Evolutionary conservation across 2,113 vertebrate species (phyloP), one percentile per base, ranked within the genome.

Genomic region (Neotragus pygmaeus): DNA sequence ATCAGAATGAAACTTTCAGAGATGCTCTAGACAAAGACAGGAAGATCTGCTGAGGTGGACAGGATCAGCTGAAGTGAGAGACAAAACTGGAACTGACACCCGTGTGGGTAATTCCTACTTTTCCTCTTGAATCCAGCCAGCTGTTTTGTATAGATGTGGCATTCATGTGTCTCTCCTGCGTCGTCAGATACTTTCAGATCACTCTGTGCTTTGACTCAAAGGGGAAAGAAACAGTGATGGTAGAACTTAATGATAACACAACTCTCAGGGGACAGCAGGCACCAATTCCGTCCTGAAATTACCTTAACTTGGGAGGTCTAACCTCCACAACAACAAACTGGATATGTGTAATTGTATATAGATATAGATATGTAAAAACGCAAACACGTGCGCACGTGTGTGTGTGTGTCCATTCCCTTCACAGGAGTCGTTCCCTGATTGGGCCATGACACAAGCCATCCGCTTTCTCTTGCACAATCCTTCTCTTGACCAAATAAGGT

Each of bases 341-440:
- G 23, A 47, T 19, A 30, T 21, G 45, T 28, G n/a, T 2, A 15
- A 57, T 2, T 27, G 9, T 70, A 6, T 23, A 13, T 7, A 78
- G 8, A 43, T 14, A 43, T 1, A 39, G 19, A 55, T 9, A 36
- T 3, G 10, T 28, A 49, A 28, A 75, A 8, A 7, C 3, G 1
- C 16, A 80, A 12, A 15, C 10, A 3, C 8, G 14, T 16, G 7
- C 4, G 1, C 25, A 21, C 2, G 27, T 83, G 53, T 21, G 2
- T 23, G 2, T 51, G 5, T 28, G 33, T 66, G 5, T 70, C 39
- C 62, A 62, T 9, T 5, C 17, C 8, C 21, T 80, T n/a, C 19
- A 47, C 27, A 85, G 19, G 58, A 45, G 39, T 51, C 60, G 17
- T 10, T 91, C 47, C 73, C 45, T 33, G 43, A 25, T 0, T 51